These are phyloP conservation scores for Mechanitis mazaeus DNA, from an alignment of 2,888 invertebrate genomes.

Conservation along the genomic window DNA sequence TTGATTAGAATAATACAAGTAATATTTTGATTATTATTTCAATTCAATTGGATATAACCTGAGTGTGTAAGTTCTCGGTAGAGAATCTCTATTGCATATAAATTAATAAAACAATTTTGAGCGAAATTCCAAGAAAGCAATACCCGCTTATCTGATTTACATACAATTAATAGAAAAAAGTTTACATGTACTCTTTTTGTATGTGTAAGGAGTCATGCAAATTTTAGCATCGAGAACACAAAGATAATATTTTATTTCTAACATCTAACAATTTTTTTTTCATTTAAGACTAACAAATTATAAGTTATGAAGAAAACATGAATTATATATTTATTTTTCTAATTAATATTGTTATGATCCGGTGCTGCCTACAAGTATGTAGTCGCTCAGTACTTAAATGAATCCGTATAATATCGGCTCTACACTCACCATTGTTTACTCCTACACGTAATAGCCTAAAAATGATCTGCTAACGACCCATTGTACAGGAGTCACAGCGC, in stretches of 20 bases:
- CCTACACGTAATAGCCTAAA: neutral
- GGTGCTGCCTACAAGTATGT: no score
- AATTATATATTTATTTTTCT: no score
- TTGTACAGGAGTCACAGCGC: slow-evolving; percentile 51
- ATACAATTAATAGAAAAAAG: neutral
- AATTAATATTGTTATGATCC: no score
- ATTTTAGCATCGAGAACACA: no score
- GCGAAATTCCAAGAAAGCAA: neutral
- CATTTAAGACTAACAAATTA: no score
- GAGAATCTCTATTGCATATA: slow-evolving; percentile 2
- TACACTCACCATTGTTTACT: neutral
- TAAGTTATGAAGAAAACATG: no score
- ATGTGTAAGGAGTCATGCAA: neutral
- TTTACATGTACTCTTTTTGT: neutral
- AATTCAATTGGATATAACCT: neutral
- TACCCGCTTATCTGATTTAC: neutral
- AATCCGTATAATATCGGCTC: neutral
- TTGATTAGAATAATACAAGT: no score
- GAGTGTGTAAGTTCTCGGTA: neutral
- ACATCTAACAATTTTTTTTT: no score
- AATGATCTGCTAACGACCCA: slow-evolving; percentile 30
- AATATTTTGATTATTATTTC: neutral
- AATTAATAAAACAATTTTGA: neutral
- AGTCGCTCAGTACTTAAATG: neutral
- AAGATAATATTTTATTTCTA: no score